These are phyloP conservation scores for Protaetia brevitarsis DNA, from an alignment of 1,140 invertebrate genomes.

Conservation along the genomic window DNA sequence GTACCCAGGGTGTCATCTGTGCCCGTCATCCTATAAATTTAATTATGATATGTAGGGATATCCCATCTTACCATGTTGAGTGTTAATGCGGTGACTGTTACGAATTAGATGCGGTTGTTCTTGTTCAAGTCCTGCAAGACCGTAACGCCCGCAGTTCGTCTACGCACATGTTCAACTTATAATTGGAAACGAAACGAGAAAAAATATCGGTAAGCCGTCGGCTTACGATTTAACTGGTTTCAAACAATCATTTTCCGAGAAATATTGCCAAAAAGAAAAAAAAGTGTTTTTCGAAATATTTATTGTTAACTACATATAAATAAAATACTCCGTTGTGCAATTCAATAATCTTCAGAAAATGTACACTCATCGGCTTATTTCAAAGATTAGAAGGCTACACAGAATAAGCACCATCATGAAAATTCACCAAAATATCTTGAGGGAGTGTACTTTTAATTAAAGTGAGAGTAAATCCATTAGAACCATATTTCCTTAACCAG, in stretches of 20 bases:
- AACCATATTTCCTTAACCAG: no score
- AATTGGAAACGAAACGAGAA: conserved; percentile 13
- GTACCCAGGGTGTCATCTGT: not conserved
- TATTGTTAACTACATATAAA: not conserved
- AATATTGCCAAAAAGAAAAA: not conserved
- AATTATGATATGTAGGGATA: conserved; percentile 25
- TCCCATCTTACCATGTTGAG: conserved; percentile 4
- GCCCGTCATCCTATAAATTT: conserved; percentile 2
- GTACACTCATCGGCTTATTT: no score
- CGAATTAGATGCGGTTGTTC: conserved; percentile 24
- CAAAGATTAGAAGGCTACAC: no score
- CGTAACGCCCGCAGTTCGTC: conserved; percentile 2
- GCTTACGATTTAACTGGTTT: not conserved
- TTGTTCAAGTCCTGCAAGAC: conserved; percentile 20
- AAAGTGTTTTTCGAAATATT: not conserved
- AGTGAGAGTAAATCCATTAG: no score
- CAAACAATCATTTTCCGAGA: not conserved
- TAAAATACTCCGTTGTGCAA: not conserved
- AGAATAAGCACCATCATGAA: no score
- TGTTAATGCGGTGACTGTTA: conserved; percentile 26
- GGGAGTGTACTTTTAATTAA: no score
- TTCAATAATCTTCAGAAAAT: no score
- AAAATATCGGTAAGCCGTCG: not conserved
- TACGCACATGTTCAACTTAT: conserved; percentile 15
- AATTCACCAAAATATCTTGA: no score